phyloP scores from a whole-genome alignment of 1,140 invertebrate genomes.

The Heliconius hewitsoni region DNA sequence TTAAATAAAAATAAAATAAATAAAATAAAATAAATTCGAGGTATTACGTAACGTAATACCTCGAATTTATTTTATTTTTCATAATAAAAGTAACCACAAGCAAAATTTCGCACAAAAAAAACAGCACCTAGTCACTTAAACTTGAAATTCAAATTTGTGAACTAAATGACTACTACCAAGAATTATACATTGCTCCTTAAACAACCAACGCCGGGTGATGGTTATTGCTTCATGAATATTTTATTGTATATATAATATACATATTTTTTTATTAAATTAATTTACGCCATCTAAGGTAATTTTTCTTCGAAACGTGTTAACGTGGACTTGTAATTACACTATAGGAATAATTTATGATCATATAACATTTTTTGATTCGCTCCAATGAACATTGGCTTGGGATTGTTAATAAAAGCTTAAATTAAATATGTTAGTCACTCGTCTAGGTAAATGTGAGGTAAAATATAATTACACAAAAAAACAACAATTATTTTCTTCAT shows the following conservation, averaged over 20 bases:
- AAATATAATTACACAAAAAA: background rate
- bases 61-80: too few species aligned
- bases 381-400: constrained; percentile 14
- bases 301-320: constrained; percentile 39
- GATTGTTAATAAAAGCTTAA: background rate
- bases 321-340: constrained; percentile 28
- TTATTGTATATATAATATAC: constrained; percentile 10
- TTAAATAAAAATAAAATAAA: too few species aligned
- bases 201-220: constrained; percentile 36
- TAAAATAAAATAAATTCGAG: too few species aligned
- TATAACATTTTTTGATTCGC: constrained; percentile 19
- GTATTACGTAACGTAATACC: too few species aligned
- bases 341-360: constrained; percentile 27
- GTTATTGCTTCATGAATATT: constrained; percentile 41
- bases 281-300: constrained; percentile 24
- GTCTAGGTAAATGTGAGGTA: background rate
- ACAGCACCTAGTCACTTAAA: background rate
- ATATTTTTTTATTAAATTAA: constrained; percentile 27
- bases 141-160: background rate
- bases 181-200: background rate
- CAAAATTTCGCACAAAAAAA: too few species aligned
- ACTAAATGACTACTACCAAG: background rate
- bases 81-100: too few species aligned
- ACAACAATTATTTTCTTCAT: background rate
- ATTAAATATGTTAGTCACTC: background rate